Percentiles rank a stretch among this genome's conserved stretches.
phyloP scores from a whole-genome alignment of 2,888 invertebrate genomes.

The Chrysotoxum bicinctum region DNA sequence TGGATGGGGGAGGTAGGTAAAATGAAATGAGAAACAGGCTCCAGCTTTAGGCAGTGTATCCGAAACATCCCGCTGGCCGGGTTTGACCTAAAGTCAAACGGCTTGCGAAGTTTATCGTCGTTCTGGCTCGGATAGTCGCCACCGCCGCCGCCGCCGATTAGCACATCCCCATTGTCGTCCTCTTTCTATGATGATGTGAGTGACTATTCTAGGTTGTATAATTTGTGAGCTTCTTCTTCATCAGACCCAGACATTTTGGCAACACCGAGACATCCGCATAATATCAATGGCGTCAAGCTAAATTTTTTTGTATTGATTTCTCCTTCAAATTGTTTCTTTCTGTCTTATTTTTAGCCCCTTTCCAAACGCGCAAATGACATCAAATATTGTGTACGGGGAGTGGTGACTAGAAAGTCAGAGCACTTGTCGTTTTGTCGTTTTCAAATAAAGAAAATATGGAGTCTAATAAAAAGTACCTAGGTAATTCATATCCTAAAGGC shows the following conservation, averaged over 20 bases:
- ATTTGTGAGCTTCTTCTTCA: slow-evolving; percentile 40
- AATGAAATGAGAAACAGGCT: slow-evolving; percentile 11
- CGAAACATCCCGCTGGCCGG: neutral
- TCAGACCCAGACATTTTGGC: slow-evolving; percentile 70
- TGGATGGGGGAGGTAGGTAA: neutral
- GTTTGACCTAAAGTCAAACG: slow-evolving; percentile 50
- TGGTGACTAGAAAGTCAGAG: neutral
- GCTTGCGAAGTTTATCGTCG: slow-evolving; percentile 37
- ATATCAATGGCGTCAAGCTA: slow-evolving; percentile 67
- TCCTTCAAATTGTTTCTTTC: slow-evolving; percentile 33
- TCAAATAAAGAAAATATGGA: slow-evolving; percentile 27
- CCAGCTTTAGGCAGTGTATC: slow-evolving; percentile 6
- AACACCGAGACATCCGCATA: slow-evolving; percentile 67
- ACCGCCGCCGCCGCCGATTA: neutral
- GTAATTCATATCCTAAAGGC: slow-evolving; percentile 38
- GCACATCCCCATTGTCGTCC: neutral
- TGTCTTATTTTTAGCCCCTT: slow-evolving; percentile 23
- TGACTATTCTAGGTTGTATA: slow-evolving; percentile 40
- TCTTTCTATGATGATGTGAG: slow-evolving; percentile 3
- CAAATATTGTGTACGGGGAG: slow-evolving; percentile 39
- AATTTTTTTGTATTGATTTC: slow-evolving; percentile 61
- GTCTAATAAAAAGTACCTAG: neutral
- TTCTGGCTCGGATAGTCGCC: neutral
- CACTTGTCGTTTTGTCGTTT: slow-evolving; percentile 49
- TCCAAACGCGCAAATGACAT: slow-evolving; percentile 53